Evolutionary conservation across 1,140 invertebrate species (phyloP), one percentile per base, ranked within the genome.

Genomic region (Drosophila seguyi): DNA sequence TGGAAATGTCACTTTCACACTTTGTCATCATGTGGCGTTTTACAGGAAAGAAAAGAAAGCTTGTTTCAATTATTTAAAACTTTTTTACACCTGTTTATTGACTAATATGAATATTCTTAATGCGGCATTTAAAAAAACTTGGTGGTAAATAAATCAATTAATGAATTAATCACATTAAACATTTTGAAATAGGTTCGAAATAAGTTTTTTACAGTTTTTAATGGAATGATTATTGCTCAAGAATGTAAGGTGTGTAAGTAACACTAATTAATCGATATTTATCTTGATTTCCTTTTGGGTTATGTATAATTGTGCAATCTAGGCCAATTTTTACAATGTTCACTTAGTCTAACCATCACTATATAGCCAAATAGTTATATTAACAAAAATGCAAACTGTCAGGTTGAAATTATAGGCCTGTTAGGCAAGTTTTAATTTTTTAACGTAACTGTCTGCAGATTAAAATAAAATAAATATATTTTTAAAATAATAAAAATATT

Each of bases 1-100:
- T 39, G 25, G 25, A 38, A 66, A 75, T 52, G 29, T 25, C 27
- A 29, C n/a, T 62, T 65, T 27, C 14, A 18, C 42, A 29, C 25
- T 31, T 47, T 41, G 27, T 52, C 14, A 29, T 38, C 25, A 38
- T n/a, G n/a, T n/a, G n/a, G n/a, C 22, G 27, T 18, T 53, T 50
- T 22, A 8, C 38, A 5, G 14, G 2, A 22, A 22, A 6, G 14
- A 0, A 22, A 13, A 5, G 13, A 53, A 18, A 34, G 11, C 11
- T 52, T 20, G 2, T 31, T 18, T 14, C 1, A 10, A 18, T 8
- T 10, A 18, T 16, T 10, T 18, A 16, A 18, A 18, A 4, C 10
- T 18, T 10, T 41, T 41, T n/a, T 4, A 18, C 18, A 4, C 2
- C 6, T 7, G 7, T 39, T 39, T 18, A 41, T 18, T 41, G 8